Base-by-base conservation (phyloP, 2,113 vertebrate genomes). In the Microcebus jonahi region DNA sequence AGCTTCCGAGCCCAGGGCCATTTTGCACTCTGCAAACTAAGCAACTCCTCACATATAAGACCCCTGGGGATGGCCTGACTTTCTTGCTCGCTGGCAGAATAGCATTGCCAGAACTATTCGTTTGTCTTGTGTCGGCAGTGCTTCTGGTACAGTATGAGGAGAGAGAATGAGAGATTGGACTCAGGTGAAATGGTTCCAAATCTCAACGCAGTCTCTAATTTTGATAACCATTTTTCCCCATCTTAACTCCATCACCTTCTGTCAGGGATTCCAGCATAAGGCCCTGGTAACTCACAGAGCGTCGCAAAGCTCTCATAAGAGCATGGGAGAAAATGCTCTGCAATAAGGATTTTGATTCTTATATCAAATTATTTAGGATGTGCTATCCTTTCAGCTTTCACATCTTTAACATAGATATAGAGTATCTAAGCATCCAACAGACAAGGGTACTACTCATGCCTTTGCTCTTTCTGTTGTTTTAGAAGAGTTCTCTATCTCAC, bases 1-100 rank as follows among this genome's bases (percentile, higher is more conserved):
- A 77, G 29, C 50, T 61, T 94, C 61, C 55, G 11, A 73, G 18
- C 29, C 13, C 48, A 36, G 7, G 7, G 9, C 42, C 65, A 55
- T 82, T 82, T 93, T 34, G n/a, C 81, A 87, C 25, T 82, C 42
- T 42, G 65, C 59, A 48, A 83, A 79, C 50, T 55, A 65, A 83
- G 10, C 18, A 76, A 34, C 31, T 10, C 39, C 17, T 67, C 14
- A 8, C 12, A 3, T 55, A 15, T 18, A 25, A 63, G 50, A 53
- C 7, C 31, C 13, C 18, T 61, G 57, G 13, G 50, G 53, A 12
- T 25, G 13, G 53, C 68, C 12, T 39, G 18, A 27, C 61, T 95
- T 88, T 79, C 7, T 85, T 84, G 18, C 25, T 91, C n/a, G 55
- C 21, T 36, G 0, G n/a, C 14, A 34, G 71, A 11, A 3, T 8